Evolutionary conservation across 1,140 invertebrate genomes (phyloP).

Genomic region (Solen grandis): DNA sequence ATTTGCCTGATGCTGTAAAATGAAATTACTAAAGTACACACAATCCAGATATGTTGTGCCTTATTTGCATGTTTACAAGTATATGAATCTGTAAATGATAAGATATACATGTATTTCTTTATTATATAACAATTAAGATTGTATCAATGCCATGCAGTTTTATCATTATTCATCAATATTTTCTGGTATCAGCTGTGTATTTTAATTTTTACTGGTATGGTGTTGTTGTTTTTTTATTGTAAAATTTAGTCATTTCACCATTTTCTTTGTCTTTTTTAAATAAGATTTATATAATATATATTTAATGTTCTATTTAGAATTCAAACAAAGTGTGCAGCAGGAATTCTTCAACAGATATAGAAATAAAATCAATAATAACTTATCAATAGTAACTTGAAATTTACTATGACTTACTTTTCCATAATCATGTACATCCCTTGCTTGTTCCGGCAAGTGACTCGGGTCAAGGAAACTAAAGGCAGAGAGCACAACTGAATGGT

Average conservation of each 20-base stretch:
- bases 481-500: slow-evolving; percentile 29
- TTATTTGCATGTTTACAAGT: no score
- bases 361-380: no score
- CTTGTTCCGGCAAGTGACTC: slow-evolving; percentile 31
- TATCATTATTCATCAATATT: no score
- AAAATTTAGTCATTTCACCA: neutral
- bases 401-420: slow-evolving; percentile 14
- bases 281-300: neutral
- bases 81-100: no score
- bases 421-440: neutral
- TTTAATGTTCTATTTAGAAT: neutral
- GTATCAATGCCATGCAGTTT: no score
- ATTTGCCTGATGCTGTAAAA: neutral
- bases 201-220: no score
- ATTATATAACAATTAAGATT: no score
- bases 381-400: no score
- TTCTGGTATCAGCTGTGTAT: no score
- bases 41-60: no score
- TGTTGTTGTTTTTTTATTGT: no score
- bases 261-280: neutral
- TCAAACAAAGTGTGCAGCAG: neutral
- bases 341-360: neutral
- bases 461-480: slow-evolving; percentile 54
- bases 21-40: neutral
- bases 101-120: no score